A percentile compares a stretch with the other conserved stretches of the same genome.
Evolutionary conservation across 2,113 vertebrate species (phyloP).

Genomic region (Pelecanus crispus): DNA sequence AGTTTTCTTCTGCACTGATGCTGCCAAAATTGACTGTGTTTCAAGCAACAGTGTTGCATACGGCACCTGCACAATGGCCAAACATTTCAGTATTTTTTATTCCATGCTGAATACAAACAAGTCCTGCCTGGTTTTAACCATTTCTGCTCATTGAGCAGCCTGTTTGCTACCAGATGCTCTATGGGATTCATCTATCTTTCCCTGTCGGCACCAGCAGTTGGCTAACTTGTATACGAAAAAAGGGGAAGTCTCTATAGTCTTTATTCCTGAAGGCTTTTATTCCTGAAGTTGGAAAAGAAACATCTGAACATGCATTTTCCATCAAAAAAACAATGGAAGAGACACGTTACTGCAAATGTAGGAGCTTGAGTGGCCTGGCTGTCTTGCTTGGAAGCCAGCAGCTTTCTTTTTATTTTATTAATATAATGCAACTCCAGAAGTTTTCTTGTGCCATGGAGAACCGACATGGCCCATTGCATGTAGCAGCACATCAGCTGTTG

Average conservation of each 20-base stretch:
- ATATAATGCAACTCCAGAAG: background rate
- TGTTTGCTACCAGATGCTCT: background rate
- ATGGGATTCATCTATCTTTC: accelerated
- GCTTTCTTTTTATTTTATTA: background rate
- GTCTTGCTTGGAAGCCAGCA: background rate
- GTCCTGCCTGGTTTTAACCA: background rate
- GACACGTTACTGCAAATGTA: accelerated
- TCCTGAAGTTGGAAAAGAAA: background rate
- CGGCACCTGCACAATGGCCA: background rate
- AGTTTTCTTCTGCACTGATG: background rate
- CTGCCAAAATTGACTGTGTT: background rate
- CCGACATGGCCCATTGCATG: background rate
- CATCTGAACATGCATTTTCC: background rate
- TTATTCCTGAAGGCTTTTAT: background rate
- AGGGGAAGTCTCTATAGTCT: background rate
- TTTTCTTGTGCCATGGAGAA: background rate
- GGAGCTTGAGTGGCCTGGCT: background rate
- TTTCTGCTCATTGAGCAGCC: background rate
- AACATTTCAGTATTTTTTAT: background rate
- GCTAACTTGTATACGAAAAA: background rate
- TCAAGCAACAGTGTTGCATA: background rate
- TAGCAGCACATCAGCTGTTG: background rate
- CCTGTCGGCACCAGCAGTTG: background rate
- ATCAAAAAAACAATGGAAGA: background rate
- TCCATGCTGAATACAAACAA: background rate